A percentile compares a stretch with the other conserved stretches of the same genome.
These are phyloP conservation scores for Pseudorasbora parva DNA, from an alignment of 2,113 vertebrate species.

Conservation along the genomic window DNA sequence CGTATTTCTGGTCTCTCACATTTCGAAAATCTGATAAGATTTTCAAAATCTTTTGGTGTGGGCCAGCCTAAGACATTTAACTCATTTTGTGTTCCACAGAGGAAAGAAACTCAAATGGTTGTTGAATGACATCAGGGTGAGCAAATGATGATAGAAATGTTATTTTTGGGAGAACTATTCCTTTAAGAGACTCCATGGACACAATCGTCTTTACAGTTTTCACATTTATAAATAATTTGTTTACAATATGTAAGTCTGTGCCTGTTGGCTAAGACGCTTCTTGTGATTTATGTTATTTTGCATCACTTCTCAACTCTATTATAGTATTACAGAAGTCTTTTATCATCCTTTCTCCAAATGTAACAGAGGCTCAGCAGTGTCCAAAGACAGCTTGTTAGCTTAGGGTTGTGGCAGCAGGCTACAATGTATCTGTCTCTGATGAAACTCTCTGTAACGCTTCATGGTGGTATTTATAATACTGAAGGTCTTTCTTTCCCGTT, in stretches of 20 bases:
- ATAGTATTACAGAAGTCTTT: conserved; percentile 41
- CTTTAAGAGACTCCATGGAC: conserved; percentile 16
- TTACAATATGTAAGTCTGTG: not conserved
- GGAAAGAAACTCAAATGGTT: not conserved
- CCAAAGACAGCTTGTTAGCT: conserved; percentile 53
- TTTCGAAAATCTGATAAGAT: no score
- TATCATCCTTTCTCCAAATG: conserved; percentile 50
- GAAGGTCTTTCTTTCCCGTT: conserved; percentile 45
- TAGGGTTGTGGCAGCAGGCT: conserved; percentile 50
- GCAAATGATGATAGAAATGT: not conserved
- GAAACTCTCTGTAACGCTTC: conserved; percentile 58
- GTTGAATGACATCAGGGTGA: not conserved
- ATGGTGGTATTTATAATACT: conserved; percentile 54
- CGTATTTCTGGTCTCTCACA: no score
- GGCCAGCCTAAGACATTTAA: no score
- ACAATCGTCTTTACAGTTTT: conserved; percentile 28
- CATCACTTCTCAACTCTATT: conserved; percentile 40
- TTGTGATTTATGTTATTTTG: conserved; percentile 43
- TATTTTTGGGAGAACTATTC: not conserved
- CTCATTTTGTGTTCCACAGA: not conserved
- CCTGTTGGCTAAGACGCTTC: conserved; percentile 9
- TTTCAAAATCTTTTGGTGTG: no score
- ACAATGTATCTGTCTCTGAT: conserved; percentile 56
- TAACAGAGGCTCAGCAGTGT: conserved; percentile 35
- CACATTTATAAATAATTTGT: conserved; percentile 39